These are phyloP conservation scores for Dysidea cf. avara DNA, from an alignment of 37 sponge, comb jelly and placozoan genomes.

Conservation along the genomic window DNA sequence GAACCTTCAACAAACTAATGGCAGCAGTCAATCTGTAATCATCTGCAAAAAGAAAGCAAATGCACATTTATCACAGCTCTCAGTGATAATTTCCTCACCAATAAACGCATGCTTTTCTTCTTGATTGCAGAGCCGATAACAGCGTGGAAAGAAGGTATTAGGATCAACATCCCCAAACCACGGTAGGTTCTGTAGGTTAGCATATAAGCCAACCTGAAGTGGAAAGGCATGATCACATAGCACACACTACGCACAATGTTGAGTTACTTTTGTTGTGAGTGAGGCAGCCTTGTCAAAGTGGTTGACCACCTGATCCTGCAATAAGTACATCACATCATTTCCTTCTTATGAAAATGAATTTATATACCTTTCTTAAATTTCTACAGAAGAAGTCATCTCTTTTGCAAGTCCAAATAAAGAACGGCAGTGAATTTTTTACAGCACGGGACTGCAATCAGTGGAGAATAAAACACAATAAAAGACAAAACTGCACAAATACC, in stretches of 20 bases:
- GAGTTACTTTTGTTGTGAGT: conserved; percentile 89
- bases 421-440: conserved; percentile 61
- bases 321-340: conserved; percentile 37
- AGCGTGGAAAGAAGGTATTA: conserved; percentile 89
- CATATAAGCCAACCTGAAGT: conserved; percentile 80
- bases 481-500: conserved; percentile 14
- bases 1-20: conserved; percentile 56
- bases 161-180: conserved; percentile 83
- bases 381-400: conserved; percentile 48
- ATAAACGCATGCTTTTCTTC: conserved; percentile 84
- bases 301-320: conserved; percentile 74
- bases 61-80: neutral
- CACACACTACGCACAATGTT: neutral
- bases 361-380: conserved; percentile 2
- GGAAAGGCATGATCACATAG: neutral
- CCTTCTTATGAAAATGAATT: no score
- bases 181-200: conserved; percentile 59
- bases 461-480: no score
- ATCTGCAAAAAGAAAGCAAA: conserved; percentile 37
- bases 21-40: conserved; percentile 81
- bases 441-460: conserved; percentile 62
- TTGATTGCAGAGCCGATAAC: conserved; percentile 76
- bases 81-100: conserved; percentile 28
- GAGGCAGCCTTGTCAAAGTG: conserved; percentile 76
- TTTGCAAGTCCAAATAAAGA: conserved; percentile 87